Base-by-base conservation (phyloP, 2,113 vertebrate species). In the Petrocephalus zakoni region DNA sequence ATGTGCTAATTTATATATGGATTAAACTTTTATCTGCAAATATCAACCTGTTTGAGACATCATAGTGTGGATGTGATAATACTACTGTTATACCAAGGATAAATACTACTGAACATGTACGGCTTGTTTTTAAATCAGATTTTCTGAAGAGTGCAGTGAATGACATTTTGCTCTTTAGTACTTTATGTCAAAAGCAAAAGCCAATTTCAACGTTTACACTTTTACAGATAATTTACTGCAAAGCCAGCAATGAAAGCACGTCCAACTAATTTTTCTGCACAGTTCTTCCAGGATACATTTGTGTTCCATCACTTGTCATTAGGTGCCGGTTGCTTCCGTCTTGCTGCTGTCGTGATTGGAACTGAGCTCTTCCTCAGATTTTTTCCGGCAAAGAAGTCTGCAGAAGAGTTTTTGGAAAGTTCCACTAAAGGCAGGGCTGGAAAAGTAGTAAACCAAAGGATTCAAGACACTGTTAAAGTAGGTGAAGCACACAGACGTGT, bases 381-480 rank as follows among this genome's bases (percentile, higher is more conserved):
- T 17, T 19, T 49, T 90, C 47, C 87, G 2, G 2, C 92, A 22
- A 87, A 93, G 56, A 61, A 95, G 86, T 58, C 93, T 94, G 61
- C 91, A 87, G 34, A 93, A 15, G 10, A 95, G 1, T 51, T 92
- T 95, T 1, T 90, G 82, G 89, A 96, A 92, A 53, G 89, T 34
- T 11, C 93, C 93, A 22, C 92, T 95, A 88, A 95, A 95, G 5
- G 92, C 91, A 0, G 96, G 94, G 81, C 93, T 96, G 13, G 96
- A 96, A 89, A 96, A 96, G 46, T 96, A 96, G 89, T 96, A 96
- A 3, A 96, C 93, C 0, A 96, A 21, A 0, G 96, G 96, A 91
- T 96, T 96, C 34, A 96, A 93, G 49, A 95, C 94, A 0, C 95
- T 96, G 91, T 96, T 95, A 90, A 96, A 95, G 90, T 96, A 96